Base-by-base conservation (phyloP, 2,797 vertebrate species). In the Numenius phaeopus region DNA sequence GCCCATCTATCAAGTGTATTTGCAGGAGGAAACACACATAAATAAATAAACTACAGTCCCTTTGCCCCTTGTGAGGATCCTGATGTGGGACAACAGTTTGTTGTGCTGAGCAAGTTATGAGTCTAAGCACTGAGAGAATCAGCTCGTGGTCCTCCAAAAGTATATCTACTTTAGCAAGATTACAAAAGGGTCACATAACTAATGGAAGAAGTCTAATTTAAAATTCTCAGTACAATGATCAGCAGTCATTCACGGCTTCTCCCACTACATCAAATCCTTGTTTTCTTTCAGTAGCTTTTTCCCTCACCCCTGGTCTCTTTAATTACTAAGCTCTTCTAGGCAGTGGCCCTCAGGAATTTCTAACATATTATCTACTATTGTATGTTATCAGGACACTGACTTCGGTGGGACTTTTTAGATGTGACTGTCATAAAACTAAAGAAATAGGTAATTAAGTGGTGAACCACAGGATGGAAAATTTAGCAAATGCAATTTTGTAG, bases 1-100 rank as follows among this genome's bases (percentile, higher is more conserved):
- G 71, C 49, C 87, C 46, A 9, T 92, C 83, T 50, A 83, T 92
- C 76, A 89, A 81, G 94, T 79, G 59, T 69, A 70, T 62, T 86
- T 96, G n/a, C 57, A 92, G 75, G 54, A 72, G 16, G 18, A 66
- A 95, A 61, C 46, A 81, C 32, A 75, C 24, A 55, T 23, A 87
- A 81, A 91, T 47, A 84, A 79, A 79, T 16, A 71, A 90, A 86
- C 69, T 84, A 23, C 37, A 65, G 67, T 27, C 70, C 52, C 47
- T 24, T 95, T 69, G 22, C 58, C 24, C 7, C 8, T 30, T 19
- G 7, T 2, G 37, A 37, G 73, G 24, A 24, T 95, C 58, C 52
- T 85, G 50, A 73, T n/a, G 71, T 90, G 20, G 95, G 59, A 70
- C 61, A 89, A 79, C 4, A n/a, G n/a, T 84, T 78, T 47, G 20